These are phyloP conservation scores for Dasyprocta punctata DNA, from an alignment of 2,113 vertebrate genomes.

Conservation along the genomic window DNA sequence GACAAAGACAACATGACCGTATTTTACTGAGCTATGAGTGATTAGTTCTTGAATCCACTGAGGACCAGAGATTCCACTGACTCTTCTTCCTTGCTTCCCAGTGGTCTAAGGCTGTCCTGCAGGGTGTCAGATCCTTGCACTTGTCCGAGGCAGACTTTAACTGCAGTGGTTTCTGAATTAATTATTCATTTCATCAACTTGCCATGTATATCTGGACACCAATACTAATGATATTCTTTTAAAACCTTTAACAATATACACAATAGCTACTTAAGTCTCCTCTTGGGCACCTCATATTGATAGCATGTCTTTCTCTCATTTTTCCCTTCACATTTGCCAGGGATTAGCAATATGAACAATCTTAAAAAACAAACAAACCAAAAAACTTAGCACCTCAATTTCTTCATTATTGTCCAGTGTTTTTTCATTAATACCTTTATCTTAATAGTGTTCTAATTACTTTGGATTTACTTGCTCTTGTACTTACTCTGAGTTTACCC, in stretches of 20 bases:
- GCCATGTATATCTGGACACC: background rate
- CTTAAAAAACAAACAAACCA: background rate
- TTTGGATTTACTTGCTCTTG: background rate
- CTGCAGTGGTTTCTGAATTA: background rate
- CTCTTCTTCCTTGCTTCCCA: background rate
- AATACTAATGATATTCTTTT: background rate
- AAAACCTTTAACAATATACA: background rate
- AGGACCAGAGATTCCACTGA: background rate
- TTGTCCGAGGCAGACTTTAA: background rate
- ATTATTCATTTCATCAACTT: background rate
- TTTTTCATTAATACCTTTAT: background rate
- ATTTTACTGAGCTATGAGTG: background rate
- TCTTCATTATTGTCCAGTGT: background rate
- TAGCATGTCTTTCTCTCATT: background rate
- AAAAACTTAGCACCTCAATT: background rate
- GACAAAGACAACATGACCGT: background rate
- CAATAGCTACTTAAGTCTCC: background rate
- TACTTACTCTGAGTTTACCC: background rate
- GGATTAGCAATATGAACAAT: background rate
- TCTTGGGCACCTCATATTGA: background rate
- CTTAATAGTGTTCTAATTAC: background rate
- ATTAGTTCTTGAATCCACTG: background rate
- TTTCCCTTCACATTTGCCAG: background rate
- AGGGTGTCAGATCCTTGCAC: background rate
- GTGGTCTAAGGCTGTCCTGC: background rate